Evolutionary conservation across 2,113 vertebrate genomes (phyloP).

Genomic region (Coturnix japonica): DNA sequence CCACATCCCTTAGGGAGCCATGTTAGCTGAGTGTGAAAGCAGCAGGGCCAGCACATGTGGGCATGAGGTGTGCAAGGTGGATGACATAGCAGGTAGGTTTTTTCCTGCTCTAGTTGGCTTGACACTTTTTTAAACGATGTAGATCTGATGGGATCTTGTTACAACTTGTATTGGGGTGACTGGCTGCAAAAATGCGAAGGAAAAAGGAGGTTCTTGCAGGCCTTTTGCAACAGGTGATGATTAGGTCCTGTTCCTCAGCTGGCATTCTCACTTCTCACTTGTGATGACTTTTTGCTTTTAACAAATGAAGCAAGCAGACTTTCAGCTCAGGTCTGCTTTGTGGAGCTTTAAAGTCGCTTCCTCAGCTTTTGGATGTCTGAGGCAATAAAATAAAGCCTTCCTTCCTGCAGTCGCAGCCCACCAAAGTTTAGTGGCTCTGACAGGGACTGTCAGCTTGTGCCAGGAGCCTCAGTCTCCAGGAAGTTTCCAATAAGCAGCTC

Average conservation of each 20-base stretch:
- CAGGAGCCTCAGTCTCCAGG: not conserved
- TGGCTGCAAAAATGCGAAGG: not conserved
- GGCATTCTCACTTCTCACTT: not conserved
- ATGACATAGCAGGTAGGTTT: not conserved
- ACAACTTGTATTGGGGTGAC: not conserved
- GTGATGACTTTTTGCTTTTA: not conserved
- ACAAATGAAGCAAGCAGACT: not conserved
- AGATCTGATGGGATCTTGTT: rapidly evolving
- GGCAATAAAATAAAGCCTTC: not conserved
- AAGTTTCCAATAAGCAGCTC: not conserved
- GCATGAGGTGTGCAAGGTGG: rapidly evolving
- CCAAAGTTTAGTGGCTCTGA: not conserved
- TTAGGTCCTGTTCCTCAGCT: not conserved
- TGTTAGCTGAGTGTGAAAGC: not conserved
- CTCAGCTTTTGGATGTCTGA: not conserved
- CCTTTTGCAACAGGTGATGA: not conserved
- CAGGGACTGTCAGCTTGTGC: not conserved
- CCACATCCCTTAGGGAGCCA: not conserved
- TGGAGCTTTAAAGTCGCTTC: not conserved
- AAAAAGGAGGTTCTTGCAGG: not conserved
- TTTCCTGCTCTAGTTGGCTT: not conserved
- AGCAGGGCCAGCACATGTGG: not conserved
- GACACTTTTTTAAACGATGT: not conserved
- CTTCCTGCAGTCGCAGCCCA: not conserved
- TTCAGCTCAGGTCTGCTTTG: rapidly evolving